Percentiles rank a stretch among this genome's conserved stretches.
Conservation (phyloP, 2,797 vertebrate genomes). For the Nasua narica region DNA sequence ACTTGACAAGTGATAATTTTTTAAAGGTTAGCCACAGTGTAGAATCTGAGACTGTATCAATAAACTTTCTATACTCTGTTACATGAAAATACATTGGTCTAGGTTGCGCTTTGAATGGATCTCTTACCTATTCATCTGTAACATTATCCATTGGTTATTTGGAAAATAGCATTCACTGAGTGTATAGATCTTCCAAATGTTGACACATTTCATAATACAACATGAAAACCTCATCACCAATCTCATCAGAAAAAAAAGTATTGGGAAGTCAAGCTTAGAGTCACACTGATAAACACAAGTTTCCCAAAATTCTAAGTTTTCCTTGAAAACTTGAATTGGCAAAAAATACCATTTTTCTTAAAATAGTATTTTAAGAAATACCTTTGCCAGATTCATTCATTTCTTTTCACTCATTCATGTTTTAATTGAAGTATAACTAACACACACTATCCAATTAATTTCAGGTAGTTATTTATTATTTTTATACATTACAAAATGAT, state of each 20-base stretch:
- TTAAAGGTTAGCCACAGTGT: not conserved
- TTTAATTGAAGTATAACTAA: not conserved
- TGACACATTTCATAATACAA: not conserved
- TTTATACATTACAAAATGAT: not conserved
- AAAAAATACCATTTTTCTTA: not conserved
- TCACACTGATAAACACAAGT: not conserved
- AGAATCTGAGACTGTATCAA: not conserved
- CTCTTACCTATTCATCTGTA: not conserved
- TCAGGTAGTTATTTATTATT: not conserved
- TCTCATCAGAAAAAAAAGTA: constrained; percentile 7
- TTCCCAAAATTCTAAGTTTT: constrained; percentile 4
- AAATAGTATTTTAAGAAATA: no score
- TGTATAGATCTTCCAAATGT: not conserved
- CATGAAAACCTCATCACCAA: not conserved
- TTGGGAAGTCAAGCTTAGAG: not conserved
- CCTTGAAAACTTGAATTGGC: not conserved
- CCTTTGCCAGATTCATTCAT: not conserved
- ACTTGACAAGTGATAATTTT: not conserved
- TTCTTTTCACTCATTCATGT: not conserved
- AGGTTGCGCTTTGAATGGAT: not conserved
- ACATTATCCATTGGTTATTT: not conserved
- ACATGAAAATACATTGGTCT: not conserved
- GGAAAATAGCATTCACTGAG: not conserved
- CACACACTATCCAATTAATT: not conserved
- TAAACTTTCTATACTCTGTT: not conserved